Evolutionary conservation across 2,888 invertebrate genomes (phyloP), one percentile per base, ranked within the genome.

Genomic region (Hypselothyrea guttata): DNA sequence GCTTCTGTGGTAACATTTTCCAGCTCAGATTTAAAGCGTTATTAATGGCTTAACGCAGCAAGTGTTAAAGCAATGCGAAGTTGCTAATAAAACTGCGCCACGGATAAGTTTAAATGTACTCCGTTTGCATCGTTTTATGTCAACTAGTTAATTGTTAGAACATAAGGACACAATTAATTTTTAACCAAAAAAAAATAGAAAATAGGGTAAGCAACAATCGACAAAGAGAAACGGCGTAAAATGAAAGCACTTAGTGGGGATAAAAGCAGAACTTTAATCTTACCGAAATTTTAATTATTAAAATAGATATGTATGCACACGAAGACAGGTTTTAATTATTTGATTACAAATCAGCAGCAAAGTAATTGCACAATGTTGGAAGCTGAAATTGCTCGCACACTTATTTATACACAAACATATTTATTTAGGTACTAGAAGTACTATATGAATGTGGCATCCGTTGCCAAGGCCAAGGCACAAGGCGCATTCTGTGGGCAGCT

Each of bases 391-490:
- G 30, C 7, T 30, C 30, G 8, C 22, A 22, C 22, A 22, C 22
- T 22, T 22, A 22, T 22, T 22, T 22, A 22, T 22, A 22, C 22
- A 22, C 22, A n/a, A n/a, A 22, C 22, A 22, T 22, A 22, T 22
- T 22, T 22, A 22, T 22, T n/a, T n/a, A n/a, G n/a, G n/a, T n/a
- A n/a, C n/a, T n/a, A n/a, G n/a, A n/a, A n/a, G 22, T 22, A 22
- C 22, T 22, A 22, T 5, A 22, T 4, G 11, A 33, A 13, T 12
- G 9, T 11, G 12, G 37, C 42, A 46, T 16, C 30, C 7, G 22
- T 44, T 18, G 30, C 44, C 72, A 70, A 71, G 72, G 68, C 56
- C 41, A 71, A 53, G 49, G 30, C n/a, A 22, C 22, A 49, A 44
- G 15, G n/a, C 40, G 30, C 49, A 41, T 49, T 45, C 16, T 49